Base-by-base conservation (phyloP, 1,140 invertebrate species). In the Protaetia brevitarsis region DNA sequence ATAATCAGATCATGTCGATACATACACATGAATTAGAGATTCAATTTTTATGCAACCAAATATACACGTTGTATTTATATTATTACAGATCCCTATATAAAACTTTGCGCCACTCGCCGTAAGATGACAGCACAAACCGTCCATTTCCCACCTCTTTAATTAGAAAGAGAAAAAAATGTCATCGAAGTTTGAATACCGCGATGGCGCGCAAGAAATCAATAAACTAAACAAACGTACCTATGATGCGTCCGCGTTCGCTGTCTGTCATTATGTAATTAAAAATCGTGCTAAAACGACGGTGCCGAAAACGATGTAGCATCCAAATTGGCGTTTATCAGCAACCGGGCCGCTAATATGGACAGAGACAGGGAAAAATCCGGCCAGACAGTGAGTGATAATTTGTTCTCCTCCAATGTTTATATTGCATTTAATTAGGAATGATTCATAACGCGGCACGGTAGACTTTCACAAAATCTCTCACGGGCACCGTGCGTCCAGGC, bases 201-300 rank as follows among this genome's bases (percentile, higher is more conserved):
- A 21, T 59, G 57, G 57, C 57, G 57, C 13, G 41, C 29, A 59
- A 59, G 57, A 59, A 59, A 59, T 59, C 57, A 59, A 59, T 59
- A 59, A 59, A 59, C 30, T 59, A 59, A 59, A 59, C 57, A 59
- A 59, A 59, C 30, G 57, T 59, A 28, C 30, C 57, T n/a, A n/a
- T n/a, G n/a, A 59, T 59, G 30, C 57, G 29, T 31, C 26, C 11
- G 26, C 16, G 23, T n/a, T n/a, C n/a, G n/a, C n/a, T n/a, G n/a
- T n/a, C 27, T 29, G 57, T 59, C 57, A 59, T 59, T 59, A 59
- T 59, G 57, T 59, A 59, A 59, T 59, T 59, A 51, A 51, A 51
- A n/a, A n/a, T n/a, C 41, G 41, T 21, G 26, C 26, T 51, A 51
- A n/a, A n/a, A 21, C 41, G 16, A 23, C 2, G 4, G 16, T 51